Evolutionary conservation across 2,888 invertebrate species (phyloP), one percentile per base, ranked within the genome.

Genomic region (Leuctra nigra): DNA sequence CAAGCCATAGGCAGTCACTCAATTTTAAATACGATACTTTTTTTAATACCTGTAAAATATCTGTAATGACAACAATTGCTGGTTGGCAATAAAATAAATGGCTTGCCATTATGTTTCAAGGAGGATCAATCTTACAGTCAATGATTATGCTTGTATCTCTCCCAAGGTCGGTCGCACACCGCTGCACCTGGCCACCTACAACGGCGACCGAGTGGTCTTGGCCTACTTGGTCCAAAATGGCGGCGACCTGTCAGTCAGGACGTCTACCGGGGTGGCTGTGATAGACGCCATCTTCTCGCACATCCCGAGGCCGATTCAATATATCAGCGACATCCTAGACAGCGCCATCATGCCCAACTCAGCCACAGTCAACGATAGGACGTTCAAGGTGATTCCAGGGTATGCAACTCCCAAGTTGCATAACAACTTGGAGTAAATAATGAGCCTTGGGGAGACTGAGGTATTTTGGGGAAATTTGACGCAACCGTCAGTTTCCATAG

Each of bases 131-230:
- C n/a, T n/a, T n/a, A n/a, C n/a, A n/a, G n/a, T n/a, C n/a, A n/a
- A n/a, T n/a, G n/a, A n/a, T n/a, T n/a, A n/a, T n/a, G n/a, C n/a
- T n/a, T n/a, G n/a, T n/a, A n/a, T 29, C 7, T 29, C 11, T 11
- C 29, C 70, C 46, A 59, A 64, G 62, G 64, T 65, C 14, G 72
- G 75, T 29, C 69, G 76, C 9, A 78, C 79, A 14, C 74, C 80
- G 13, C 69, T 80, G 9, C 79, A 79, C 63, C 70, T 73, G 55
- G 80, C 80, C 20, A 77, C 78, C 13, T 72, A 70, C 58, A 71
- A 72, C 57, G 76, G 76, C 23, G 74, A 76, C 58, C 71, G 72
- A 36, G 72, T 74, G 48, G 77, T 77, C 62, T 68, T 78, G 35
- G 69, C 71, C 61, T 64, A 74, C 39, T 67, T 80, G 35, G 67